These are phyloP conservation scores for Disparrhopalites patrizii DNA, from an alignment of 2,888 invertebrate species.

Conservation along the genomic window DNA sequence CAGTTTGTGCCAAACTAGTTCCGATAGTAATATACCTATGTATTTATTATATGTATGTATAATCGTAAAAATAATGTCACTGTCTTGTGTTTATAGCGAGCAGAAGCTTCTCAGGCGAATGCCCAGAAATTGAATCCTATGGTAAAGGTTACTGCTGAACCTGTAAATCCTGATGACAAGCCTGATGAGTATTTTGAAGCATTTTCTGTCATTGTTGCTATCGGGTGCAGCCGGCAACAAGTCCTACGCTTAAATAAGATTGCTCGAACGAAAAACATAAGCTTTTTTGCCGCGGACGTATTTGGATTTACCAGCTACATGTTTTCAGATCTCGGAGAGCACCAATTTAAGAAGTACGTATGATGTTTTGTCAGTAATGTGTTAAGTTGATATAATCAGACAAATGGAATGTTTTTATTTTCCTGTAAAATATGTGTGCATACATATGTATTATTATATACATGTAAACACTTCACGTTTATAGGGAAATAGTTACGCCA, in stretches of 20 bases:
- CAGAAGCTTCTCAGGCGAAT: slow-evolving; percentile 71
- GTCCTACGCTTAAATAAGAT: slow-evolving; percentile 69
- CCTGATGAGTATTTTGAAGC: slow-evolving; percentile 64
- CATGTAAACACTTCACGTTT: slow-evolving; percentile 25
- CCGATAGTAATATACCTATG: too few species aligned
- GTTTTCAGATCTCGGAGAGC: slow-evolving; percentile 81
- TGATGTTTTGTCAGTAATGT: background rate
- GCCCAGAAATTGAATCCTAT: slow-evolving; percentile 87
- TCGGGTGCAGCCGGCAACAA: slow-evolving; percentile 67
- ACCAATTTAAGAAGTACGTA: slow-evolving; percentile 74
- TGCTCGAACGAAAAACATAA: slow-evolving; percentile 69
- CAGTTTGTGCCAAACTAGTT: too few species aligned
- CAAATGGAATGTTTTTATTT: too few species aligned
- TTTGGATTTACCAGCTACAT: slow-evolving; percentile 91
- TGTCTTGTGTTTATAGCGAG: slow-evolving; percentile 64
- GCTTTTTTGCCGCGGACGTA: slow-evolving; percentile 85
- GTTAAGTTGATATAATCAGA: too few species aligned
- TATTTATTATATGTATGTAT: too few species aligned
- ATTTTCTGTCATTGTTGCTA: slow-evolving; percentile 81
- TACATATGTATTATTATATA: too few species aligned
- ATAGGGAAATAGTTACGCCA: slow-evolving; percentile 37
- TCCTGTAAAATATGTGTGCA: too few species aligned
- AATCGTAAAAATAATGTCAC: too few species aligned
- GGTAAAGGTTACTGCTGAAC: slow-evolving; percentile 67
- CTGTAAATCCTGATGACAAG: slow-evolving; percentile 61